Percentiles rank a stretch among this genome's conserved stretches.
These are phyloP conservation scores for Platysternon megacephalum DNA, from an alignment of 2,113 vertebrate genomes.

Conservation along the genomic window DNA sequence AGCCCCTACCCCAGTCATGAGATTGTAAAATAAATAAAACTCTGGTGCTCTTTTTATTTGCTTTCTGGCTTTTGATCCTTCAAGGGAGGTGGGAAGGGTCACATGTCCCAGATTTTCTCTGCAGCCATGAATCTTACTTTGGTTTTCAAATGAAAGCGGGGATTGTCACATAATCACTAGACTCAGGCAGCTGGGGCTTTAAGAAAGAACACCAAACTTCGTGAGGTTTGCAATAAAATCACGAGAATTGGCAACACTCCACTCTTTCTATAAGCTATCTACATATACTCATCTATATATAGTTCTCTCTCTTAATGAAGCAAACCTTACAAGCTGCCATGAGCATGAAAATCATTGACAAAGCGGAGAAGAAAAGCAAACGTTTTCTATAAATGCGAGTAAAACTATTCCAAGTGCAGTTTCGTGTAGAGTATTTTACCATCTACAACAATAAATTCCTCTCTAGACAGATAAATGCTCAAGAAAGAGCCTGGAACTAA, in stretches of 20 bases:
- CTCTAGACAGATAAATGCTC: background rate
- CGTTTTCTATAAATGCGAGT: background rate
- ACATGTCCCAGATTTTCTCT: background rate
- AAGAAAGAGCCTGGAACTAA: rapidly evolving
- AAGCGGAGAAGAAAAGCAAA: rapidly evolving
- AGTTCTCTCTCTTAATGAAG: background rate
- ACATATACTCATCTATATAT: background rate
- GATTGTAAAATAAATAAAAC: background rate
- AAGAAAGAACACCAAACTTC: background rate
- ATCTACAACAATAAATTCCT: background rate
- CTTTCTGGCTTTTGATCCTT: background rate
- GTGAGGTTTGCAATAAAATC: background rate
- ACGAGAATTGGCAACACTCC: background rate
- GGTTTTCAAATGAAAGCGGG: background rate
- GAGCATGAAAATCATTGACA: rapidly evolving
- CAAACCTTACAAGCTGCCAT: rapidly evolving
- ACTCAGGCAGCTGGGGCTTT: background rate
- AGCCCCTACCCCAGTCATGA: background rate
- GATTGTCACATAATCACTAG: background rate
- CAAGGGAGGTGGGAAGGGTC: background rate
- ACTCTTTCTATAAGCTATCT: background rate
- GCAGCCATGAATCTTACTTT: background rate
- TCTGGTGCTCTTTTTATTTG: background rate
- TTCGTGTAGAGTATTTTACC: background rate
- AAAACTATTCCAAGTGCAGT: background rate